A percentile compares a stretch with the other conserved stretches of the same genome.
Conservation (phyloP, 2,113 vertebrate species). For the Pelvicachromis taeniatus region DNA sequence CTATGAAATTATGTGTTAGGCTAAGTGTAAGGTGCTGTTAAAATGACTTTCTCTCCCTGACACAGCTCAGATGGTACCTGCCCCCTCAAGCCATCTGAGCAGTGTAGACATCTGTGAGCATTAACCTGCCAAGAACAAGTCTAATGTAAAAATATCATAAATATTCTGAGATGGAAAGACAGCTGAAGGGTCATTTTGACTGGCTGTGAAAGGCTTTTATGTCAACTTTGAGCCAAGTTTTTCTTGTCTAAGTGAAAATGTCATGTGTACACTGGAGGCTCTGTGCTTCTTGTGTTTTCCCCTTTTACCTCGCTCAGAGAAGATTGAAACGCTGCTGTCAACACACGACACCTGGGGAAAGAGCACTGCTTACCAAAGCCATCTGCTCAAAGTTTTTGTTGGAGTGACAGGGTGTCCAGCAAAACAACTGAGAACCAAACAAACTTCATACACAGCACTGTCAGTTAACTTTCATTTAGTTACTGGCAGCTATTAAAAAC, state of each 20-base stretch:
- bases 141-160: slow-evolving; percentile 60
- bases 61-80: slow-evolving; percentile 74
- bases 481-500: background rate
- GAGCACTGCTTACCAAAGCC: background rate
- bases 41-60: slow-evolving; percentile 69
- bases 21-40: slow-evolving; percentile 66
- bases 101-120: slow-evolving; percentile 71
- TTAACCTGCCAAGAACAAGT: slow-evolving; percentile 70
- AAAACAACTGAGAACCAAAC: slow-evolving; percentile 7
- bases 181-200: slow-evolving; percentile 48
- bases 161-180: slow-evolving; percentile 56
- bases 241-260: slow-evolving; percentile 46
- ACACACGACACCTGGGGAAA: slow-evolving; percentile 25
- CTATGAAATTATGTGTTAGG: slow-evolving; percentile 69
- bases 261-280: slow-evolving; percentile 15
- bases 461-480: background rate
- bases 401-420: background rate
- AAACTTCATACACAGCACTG: background rate
- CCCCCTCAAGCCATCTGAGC: slow-evolving; percentile 79
- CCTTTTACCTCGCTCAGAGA: background rate
- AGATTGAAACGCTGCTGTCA: slow-evolving; percentile 28
- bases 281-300: slow-evolving; percentile 26
- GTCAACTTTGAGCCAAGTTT: slow-evolving; percentile 41
- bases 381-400: slow-evolving; percentile 2
- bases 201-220: slow-evolving; percentile 34